Evolutionary conservation across 2,888 invertebrate species (phyloP), one percentile per base, ranked within the genome.

Genomic region (Sinotaia quadrata): DNA sequence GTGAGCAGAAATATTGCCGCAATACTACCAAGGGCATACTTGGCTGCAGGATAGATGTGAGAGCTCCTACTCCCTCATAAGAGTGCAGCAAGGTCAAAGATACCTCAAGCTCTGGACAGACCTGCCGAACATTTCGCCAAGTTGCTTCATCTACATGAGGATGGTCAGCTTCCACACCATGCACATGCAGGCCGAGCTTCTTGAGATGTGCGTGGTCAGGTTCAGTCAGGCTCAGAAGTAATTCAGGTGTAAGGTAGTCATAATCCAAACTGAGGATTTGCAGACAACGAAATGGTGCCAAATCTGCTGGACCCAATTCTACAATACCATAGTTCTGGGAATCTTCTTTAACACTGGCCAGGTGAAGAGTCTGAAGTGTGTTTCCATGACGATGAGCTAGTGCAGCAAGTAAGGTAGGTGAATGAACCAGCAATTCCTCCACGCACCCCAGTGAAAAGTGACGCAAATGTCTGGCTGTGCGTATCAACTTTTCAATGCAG

Each of bases 301-400:
- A 90, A 73, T 91, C 86, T 61, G 89, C 85, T 62, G 91, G 89
- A 80, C 92, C 89, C 71, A 93, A 89, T 77, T 91, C 89, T 36
- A 90, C 86, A 58, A 91, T 88, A 61, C 91, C 90, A 88, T 93
- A 93, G 81, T 91, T 90, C 80, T 91, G 91, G 68, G 93, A 92
- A 89, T 93, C 92, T 85, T 92, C 92, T 87, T 93, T 93, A 36
- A 94, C 91, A 61, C 93, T 92, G 75, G 93, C 92, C 78, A 94
- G 88, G 78, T 93, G 92, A 52, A 94, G 89, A 74, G 91, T 90
- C 70, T 91, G 90, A 59, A 94, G 85, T 69, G 91, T 90, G 77
- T 90, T 89, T 57, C 92, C 84, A 66, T 91, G 91, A 77, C 89
- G 85, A 51, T 85, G 80, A 51, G 85, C 87, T 47, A 91, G 84